These are phyloP conservation scores for Thalassophryne amazonica DNA, from an alignment of 2,797 vertebrate species.

Conservation along the genomic window DNA sequence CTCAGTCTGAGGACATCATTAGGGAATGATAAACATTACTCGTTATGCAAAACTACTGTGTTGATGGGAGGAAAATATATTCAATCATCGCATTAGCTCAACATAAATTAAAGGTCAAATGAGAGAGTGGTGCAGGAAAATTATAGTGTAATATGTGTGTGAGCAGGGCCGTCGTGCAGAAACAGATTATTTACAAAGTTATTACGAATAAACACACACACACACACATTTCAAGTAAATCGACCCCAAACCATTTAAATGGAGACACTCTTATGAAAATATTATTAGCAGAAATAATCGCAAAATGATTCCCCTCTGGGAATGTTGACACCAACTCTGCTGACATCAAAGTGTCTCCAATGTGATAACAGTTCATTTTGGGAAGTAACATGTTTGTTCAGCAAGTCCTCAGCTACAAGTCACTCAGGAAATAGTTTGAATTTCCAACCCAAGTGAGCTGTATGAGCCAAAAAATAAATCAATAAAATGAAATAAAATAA, in stretches of 20 bases:
- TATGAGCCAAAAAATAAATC: too few species aligned
- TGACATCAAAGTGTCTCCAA: slow-evolving; percentile 21
- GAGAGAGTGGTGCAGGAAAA: slow-evolving; percentile 17
- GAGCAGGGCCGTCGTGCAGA: slow-evolving; percentile 27
- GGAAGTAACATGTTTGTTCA: neutral
- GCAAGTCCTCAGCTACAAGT: neutral
- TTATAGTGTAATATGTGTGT: slow-evolving; percentile 30
- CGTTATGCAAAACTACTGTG: slow-evolving; percentile 12
- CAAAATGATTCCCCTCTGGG: slow-evolving; percentile 27
- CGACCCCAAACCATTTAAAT: slow-evolving; percentile 39
- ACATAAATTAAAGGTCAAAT: slow-evolving; percentile 38
- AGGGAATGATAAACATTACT: slow-evolving; percentile 6
- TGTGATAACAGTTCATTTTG: slow-evolving; percentile 22
- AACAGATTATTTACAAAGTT: slow-evolving; percentile 44
- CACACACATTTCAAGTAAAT: slow-evolving; percentile 15
- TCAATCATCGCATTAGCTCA: slow-evolving; percentile 8
- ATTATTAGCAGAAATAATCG: slow-evolving; percentile 47
- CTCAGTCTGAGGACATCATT: neutral
- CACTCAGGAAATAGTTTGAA: too few species aligned
- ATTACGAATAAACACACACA: slow-evolving; percentile 31
- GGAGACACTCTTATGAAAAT: slow-evolving; percentile 40
- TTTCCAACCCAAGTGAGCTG: too few species aligned
- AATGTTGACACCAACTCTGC: slow-evolving; percentile 42
- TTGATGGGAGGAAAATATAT: slow-evolving; percentile 1
- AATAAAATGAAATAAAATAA: too few species aligned